phyloP scores from a whole-genome alignment of 2,113 vertebrate genomes.

The Aleadryas rufinucha region DNA sequence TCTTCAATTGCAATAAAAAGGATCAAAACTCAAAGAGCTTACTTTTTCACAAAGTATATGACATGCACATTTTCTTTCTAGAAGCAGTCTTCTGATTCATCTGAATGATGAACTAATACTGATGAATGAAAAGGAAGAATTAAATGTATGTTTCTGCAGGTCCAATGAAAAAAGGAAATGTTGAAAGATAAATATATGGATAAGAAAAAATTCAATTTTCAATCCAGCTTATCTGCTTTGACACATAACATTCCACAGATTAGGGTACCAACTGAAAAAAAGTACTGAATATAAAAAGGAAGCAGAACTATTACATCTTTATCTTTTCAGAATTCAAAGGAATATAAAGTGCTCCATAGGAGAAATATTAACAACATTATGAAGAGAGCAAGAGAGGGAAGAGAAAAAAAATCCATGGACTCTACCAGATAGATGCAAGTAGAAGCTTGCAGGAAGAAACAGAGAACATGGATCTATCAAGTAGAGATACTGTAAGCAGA shows the following conservation, averaged over 20 bases:
- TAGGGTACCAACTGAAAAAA: not conserved
- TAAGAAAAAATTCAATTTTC: slow-evolving; percentile 24
- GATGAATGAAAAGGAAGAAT: not conserved
- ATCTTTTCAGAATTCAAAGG: not conserved
- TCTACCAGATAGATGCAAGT: not conserved
- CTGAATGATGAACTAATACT: not conserved
- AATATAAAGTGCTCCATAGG: not conserved
- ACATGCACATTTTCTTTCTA: not conserved
- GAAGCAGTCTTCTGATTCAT: not conserved
- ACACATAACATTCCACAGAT: not conserved
- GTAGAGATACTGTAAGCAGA: not conserved
- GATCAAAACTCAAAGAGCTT: not conserved
- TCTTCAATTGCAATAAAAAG: not conserved
- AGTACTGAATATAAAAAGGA: not conserved
- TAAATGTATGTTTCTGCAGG: not conserved
- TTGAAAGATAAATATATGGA: not conserved
- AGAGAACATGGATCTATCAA: not conserved
- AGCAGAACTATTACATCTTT: not conserved
- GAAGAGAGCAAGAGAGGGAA: not conserved
- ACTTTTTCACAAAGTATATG: not conserved
- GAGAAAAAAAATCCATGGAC: not conserved
- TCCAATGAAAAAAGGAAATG: not conserved
- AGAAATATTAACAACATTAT: not conserved
- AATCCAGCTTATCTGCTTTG: not conserved
- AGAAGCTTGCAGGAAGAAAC: not conserved